Conservation (phyloP, 1,140 invertebrate species). For the Magallana ariakensis region DNA sequence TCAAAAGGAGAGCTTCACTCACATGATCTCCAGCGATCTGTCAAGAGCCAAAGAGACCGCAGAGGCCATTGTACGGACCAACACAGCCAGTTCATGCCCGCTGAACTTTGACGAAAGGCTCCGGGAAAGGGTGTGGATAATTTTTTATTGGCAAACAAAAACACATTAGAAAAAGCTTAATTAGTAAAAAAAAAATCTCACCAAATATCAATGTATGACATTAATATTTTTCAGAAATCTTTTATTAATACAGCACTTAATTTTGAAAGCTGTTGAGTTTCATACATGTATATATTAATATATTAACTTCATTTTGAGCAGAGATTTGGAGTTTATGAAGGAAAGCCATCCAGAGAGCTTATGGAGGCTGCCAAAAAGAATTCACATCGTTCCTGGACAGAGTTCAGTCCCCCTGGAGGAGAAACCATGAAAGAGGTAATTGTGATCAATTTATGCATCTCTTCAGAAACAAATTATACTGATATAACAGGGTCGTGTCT, state of each 20-base stretch:
- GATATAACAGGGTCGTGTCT: no score
- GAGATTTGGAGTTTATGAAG: slow-evolving; percentile 78
- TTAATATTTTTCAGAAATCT: no score
- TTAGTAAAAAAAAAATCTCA: no score
- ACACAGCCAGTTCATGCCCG: slow-evolving; percentile 62
- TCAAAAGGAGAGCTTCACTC: slow-evolving; percentile 76
- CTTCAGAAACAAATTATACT: no score
- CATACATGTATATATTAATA: no score
- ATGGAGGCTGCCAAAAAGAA: slow-evolving; percentile 69
- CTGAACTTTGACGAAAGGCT: slow-evolving; percentile 70
- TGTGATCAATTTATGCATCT: background rate
- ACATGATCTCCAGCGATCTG: slow-evolving; percentile 78
- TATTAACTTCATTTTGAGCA: slow-evolving; percentile 49
- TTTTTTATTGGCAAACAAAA: no score
- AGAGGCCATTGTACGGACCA: slow-evolving; percentile 68
- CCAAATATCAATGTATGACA: no score
- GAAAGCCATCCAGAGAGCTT: slow-evolving; percentile 73
- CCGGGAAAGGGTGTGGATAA: slow-evolving; percentile 74
- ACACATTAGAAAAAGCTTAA: no score
- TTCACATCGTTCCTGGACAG: slow-evolving; percentile 56
- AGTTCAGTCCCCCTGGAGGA: slow-evolving; percentile 75
- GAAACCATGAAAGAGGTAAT: slow-evolving; percentile 76
- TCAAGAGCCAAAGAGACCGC: slow-evolving; percentile 74
- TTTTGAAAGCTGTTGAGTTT: no score
- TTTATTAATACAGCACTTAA: no score